Base-by-base conservation (phyloP, 2,888 invertebrate species). In the Polylopha cassiicola region DNA sequence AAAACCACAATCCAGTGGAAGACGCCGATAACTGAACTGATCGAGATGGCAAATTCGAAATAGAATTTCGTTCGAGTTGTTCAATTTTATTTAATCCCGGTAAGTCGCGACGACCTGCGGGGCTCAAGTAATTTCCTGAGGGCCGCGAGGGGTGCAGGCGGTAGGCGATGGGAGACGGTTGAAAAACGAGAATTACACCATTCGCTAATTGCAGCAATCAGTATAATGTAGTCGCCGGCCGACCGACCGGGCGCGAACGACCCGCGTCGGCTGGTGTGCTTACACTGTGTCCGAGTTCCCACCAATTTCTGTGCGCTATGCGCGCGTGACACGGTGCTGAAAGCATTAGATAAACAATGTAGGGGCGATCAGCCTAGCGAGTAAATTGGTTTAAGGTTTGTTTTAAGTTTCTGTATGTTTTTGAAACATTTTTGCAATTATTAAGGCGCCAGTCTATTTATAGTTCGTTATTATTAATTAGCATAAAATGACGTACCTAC, bases 161-260 rank as follows among this genome's bases (percentile, higher is more conserved):
- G n/a, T n/a, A n/a, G 53, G 50, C 48, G 54, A 51, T 53, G 57
- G 57, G 65, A 53, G 70, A 61, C 53, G 69, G 66, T 69, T 78
- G 78, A 80, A 78, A 78, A 80, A 80, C 77, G 81, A 75, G 79
- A 77, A 80, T 78, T 79, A 79, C 80, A 78, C 77, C 81, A 80
- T 78, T 75, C 81, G 67, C 80, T 84, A 84, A 84, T 84, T 84
- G 77, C 79, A 70, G 81, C 80, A 82, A 84, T 84, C 81, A 81
- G 74, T 81, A 75, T 81, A 81, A 84, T 84, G 82, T 82, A 81
- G 79, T 80, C 79, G 76, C 69, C 77, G 70, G 73, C n/a, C n/a
- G 72, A 70, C 73, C 65, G 61, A 69, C 72, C 70, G 32, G 32
- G 33, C 33, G 33, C 70, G 65, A 70, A 68, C 68, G 58, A 59